phyloP scores from a whole-genome alignment of 2,113 vertebrate genomes.

The Cheilinus undulatus region DNA sequence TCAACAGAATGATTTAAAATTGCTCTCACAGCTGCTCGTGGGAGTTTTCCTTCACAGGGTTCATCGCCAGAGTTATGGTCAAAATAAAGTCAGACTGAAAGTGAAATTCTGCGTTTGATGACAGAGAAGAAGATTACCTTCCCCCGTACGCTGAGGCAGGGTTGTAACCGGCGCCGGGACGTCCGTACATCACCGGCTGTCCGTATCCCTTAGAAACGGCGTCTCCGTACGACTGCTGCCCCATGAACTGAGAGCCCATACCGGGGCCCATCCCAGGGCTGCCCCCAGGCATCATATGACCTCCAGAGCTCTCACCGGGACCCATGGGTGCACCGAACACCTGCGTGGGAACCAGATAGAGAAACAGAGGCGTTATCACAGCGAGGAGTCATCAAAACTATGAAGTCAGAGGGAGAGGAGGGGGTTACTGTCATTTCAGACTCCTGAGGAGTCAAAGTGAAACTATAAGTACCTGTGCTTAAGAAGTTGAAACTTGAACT shows the following conservation, averaged over 20 bases:
- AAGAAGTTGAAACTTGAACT: too few relatives aligned
- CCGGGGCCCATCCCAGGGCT: constrained; percentile 86
- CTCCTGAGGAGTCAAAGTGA: too few relatives aligned
- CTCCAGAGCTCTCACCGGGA: constrained; percentile 90
- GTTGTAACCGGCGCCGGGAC: constrained; percentile 82
- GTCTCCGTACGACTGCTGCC: constrained; percentile 90
- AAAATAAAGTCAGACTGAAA: not conserved
- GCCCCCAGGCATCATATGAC: constrained; percentile 89
- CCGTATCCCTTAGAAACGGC: constrained; percentile 87
- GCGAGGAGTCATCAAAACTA: too few relatives aligned
- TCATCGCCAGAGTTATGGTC: too few relatives aligned
- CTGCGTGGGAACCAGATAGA: constrained; percentile 66
- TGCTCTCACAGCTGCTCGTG: too few relatives aligned
- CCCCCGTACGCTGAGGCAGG: constrained; percentile 83
- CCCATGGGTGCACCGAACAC: constrained; percentile 92
- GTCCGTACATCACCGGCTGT: constrained; percentile 89
- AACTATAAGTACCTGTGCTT: too few relatives aligned
- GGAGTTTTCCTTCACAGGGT: too few relatives aligned
- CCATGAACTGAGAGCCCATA: constrained; percentile 87
- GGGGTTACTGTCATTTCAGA: too few relatives aligned
- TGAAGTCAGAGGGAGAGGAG: too few relatives aligned
- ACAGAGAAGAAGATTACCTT: constrained; percentile 79
- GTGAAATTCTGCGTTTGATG: not conserved
- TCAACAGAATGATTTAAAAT: too few relatives aligned
- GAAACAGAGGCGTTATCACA: not conserved